Evolutionary conservation across 2,797 vertebrate species (phyloP).

Genomic region (Lindbergichthys nudifrons): DNA sequence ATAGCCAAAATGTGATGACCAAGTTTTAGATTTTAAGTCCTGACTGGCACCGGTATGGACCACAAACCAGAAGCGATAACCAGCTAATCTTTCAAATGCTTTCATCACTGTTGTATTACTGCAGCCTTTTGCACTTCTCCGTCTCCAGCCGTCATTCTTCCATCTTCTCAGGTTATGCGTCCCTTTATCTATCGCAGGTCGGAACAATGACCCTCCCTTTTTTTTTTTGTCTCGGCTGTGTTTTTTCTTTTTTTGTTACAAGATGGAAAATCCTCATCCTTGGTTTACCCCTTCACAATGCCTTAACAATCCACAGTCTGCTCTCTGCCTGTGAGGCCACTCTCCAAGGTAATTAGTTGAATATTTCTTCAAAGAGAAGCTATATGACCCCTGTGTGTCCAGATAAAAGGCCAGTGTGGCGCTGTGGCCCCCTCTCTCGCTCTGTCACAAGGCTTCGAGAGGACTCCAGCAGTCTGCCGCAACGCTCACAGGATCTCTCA

Average conservation of each 20-base stretch:
- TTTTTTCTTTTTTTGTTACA: conserved; percentile 59
- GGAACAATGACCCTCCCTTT: conserved; percentile 69
- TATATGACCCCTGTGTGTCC: conserved; percentile 83
- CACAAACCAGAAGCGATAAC: not conserved
- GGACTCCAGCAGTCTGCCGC: conserved; percentile 81
- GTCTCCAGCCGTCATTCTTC: conserved; percentile 51
- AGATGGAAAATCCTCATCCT: conserved; percentile 81
- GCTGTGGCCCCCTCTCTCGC: conserved; percentile 72
- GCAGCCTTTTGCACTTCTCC: conserved; percentile 40
- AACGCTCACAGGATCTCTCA: conserved; percentile 77
- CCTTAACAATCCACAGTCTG: conserved; percentile 78
- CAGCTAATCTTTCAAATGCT: conserved; percentile 25
- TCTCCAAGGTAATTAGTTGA: conserved; percentile 89
- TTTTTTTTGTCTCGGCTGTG: conserved; percentile 33
- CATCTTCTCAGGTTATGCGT: conserved; percentile 64
- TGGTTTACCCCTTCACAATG: conserved; percentile 82
- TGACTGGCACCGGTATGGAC: conserved; percentile 16
- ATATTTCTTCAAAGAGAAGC: conserved; percentile 90
- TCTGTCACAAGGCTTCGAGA: conserved; percentile 76
- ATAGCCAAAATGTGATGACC: conserved; percentile 5
- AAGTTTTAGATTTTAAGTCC: not conserved
- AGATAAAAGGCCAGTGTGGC: conserved; percentile 85
- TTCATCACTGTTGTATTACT: conserved; percentile 37
- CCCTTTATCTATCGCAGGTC: conserved; percentile 64
- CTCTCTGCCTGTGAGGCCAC: conserved; percentile 82